Evolutionary conservation across 2,797 vertebrate genomes (phyloP), one percentile per base, ranked within the genome.

Genomic region (Bovichtus diacanthus): DNA sequence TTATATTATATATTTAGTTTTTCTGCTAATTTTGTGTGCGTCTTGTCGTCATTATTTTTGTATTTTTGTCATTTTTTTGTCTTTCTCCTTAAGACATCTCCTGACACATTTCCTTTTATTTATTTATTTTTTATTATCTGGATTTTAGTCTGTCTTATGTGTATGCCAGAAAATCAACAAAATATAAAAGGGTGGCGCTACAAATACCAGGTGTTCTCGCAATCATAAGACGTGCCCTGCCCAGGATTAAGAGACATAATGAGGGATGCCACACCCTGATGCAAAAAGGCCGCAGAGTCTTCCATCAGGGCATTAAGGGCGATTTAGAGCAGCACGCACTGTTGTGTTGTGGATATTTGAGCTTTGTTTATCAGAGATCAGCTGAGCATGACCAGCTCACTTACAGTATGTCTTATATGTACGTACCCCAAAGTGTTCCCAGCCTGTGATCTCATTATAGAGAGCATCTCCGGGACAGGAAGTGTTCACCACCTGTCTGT

Each of bases 381-480:
- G 41, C 21, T 38, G 29, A 38, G n/a, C n/a, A n/a, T n/a, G n/a
- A n/a, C 27, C 10, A 15, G 25, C 44, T 38, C n/a, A 7, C 15
- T 23, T 1, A 6, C 3, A n/a, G n/a, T n/a, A n/a, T 31, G 8
- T 8, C 25, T 9, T 65, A 15, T 46, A 12, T 23, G 23, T n/a
- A 75, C 92, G 61, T 71, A 92, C 90, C 80, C 90, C 49, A 60
- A 96, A 99, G 82, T 89, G 94, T 0, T 89, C 74, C 97, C 97
- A 98, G 58, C 83, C 86, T 78, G 31, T 69, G 63, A 99, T 96
- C 82, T 96, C 93, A 0, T 23, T 29, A 82, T 95, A 98, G 43
- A 99, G 75, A 2, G 94, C 84, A 0, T 96, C 89, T 15, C 97
- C 97, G 0, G 97, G 97, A 56, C 97, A 98, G 2, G 71, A 2